phyloP scores from a whole-genome alignment of 2,113 vertebrate genomes.

The Athene cunicularia region DNA sequence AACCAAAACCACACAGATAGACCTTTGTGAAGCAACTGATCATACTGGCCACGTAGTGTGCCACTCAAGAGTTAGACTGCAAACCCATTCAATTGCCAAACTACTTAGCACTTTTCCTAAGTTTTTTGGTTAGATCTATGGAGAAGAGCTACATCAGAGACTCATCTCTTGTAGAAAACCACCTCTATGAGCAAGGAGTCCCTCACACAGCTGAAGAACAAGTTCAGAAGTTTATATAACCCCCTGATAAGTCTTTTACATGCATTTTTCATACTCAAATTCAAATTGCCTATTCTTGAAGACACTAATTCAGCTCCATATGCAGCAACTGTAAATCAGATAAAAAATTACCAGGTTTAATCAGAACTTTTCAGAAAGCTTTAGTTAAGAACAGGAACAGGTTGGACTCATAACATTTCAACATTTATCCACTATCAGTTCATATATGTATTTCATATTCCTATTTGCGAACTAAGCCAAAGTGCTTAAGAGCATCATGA shows the following conservation, averaged over 20 bases:
- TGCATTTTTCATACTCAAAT: neutral
- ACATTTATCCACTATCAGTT: neutral
- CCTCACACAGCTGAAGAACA: neutral
- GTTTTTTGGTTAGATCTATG: neutral
- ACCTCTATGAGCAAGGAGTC: neutral
- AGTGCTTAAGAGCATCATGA: neutral
- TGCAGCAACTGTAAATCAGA: rapidly evolving
- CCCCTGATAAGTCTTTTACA: neutral
- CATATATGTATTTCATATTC: neutral
- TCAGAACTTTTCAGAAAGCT: neutral
- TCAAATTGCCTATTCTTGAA: neutral
- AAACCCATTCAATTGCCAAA: neutral
- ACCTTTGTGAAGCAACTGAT: neutral
- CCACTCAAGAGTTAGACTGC: neutral
- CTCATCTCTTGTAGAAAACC: neutral
- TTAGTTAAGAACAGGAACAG: neutral
- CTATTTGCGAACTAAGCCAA: neutral
- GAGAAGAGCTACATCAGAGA: neutral
- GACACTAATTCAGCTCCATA: neutral
- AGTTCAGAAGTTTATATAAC: neutral
- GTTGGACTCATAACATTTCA: neutral
- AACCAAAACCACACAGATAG: rapidly evolving
- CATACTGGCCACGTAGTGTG: rapidly evolving
- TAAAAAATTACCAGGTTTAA: neutral
- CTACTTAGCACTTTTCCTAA: neutral